phyloP scores from a whole-genome alignment of 30 jellyfish, hydroid and myxozoan species.

The Catostylus mosaicus region DNA sequence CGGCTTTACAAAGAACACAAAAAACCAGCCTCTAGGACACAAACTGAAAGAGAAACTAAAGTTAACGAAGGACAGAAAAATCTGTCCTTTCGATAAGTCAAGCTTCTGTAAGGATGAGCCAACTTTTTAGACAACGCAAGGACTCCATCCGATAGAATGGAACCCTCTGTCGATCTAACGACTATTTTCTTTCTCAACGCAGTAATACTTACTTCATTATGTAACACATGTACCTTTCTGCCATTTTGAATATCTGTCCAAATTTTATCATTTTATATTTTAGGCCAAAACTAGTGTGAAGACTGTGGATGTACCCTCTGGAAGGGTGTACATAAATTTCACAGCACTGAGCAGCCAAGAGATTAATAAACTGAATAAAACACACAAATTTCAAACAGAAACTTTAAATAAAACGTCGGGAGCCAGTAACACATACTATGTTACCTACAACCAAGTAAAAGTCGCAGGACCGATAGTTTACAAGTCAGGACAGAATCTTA shows the following conservation, averaged over 20 bases:
- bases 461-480: constrained; percentile 58
- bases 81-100: too few relatives aligned
- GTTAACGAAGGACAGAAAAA: too few relatives aligned
- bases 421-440: constrained; percentile 39
- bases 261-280: too few relatives aligned
- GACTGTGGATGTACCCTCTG: constrained; percentile 9
- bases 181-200: too few relatives aligned
- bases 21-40: too few relatives aligned
- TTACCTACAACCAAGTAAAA: constrained; percentile 11
- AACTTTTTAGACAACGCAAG: too few relatives aligned
- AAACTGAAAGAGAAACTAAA: too few relatives aligned
- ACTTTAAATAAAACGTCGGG: constrained; percentile 12
- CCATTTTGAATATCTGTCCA: neutral
- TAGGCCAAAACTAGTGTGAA: constrained; percentile 57
- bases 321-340: constrained; percentile 9
- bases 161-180: too few relatives aligned
- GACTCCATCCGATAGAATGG: too few relatives aligned
- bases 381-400: constrained; percentile 20
- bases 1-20: too few relatives aligned
- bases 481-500: constrained; percentile 68
- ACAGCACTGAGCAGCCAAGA: constrained; percentile 12
- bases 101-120: too few relatives aligned
- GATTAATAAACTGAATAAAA: constrained; percentile 17
- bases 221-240: neutral
- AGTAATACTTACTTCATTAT: too few relatives aligned